phyloP scores from a whole-genome alignment of 2,797 vertebrate genomes.

The Galaxias olidus region DNA sequence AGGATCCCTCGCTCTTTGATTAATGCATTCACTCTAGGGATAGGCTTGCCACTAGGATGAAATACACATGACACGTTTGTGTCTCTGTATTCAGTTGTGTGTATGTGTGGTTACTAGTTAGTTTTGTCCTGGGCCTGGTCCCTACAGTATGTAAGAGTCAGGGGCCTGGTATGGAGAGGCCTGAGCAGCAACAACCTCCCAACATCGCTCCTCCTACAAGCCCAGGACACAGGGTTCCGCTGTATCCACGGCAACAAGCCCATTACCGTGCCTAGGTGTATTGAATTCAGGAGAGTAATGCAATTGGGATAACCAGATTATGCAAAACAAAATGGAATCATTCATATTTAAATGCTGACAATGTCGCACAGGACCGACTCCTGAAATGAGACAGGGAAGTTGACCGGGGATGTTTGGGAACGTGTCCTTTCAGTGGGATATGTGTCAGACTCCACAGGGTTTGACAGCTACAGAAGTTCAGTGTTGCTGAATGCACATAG shows the following conservation, averaged over 20 bases:
- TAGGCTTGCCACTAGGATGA: too few relatives aligned
- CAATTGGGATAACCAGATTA: constrained; percentile 75
- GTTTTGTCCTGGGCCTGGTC: neutral
- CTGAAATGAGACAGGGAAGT: neutral
- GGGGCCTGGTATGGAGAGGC: neutral
- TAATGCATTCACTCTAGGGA: too few relatives aligned
- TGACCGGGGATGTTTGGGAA: neutral
- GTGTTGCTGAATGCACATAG: too few relatives aligned
- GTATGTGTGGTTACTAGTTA: too few relatives aligned
- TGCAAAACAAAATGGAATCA: constrained; percentile 66
- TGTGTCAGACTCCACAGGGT: neutral
- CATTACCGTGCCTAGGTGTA: constrained; percentile 59
- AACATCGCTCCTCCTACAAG: constrained; percentile 13
- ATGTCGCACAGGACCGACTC: constrained; percentile 7
- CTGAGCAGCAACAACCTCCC: too few relatives aligned
- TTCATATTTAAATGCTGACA: constrained; percentile 50
- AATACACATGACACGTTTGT: neutral
- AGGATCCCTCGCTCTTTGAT: too few relatives aligned
- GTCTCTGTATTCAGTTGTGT: neutral
- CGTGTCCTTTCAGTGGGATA: neutral
- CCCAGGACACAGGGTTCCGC: constrained; percentile 44
- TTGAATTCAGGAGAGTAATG: constrained; percentile 73
- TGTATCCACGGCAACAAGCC: constrained; percentile 66
- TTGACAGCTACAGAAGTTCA: too few relatives aligned
- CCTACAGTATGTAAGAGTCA: neutral